Conservation (phyloP, 2,888 invertebrate genomes). For the Lithophane semibrunnea region DNA sequence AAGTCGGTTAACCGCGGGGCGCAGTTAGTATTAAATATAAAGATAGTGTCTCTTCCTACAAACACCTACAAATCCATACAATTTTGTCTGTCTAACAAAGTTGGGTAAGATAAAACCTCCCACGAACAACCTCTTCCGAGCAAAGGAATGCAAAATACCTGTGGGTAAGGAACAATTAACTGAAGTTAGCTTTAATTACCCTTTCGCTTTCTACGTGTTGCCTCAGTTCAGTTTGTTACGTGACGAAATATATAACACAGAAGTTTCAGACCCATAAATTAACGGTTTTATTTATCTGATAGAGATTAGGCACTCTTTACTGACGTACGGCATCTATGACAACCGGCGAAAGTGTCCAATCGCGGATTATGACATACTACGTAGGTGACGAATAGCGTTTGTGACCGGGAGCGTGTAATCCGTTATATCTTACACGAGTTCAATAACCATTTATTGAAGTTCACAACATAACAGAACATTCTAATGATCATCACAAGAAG, state of each 20-base stretch:
- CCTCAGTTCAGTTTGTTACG: conserved; percentile 34
- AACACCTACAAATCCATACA: neutral
- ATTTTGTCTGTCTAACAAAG: neutral
- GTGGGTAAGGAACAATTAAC: conserved; percentile 69
- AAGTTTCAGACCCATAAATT: conserved; percentile 15
- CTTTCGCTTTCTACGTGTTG: conserved; percentile 67
- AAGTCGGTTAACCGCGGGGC: too few relatives aligned
- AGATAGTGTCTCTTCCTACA: neutral
- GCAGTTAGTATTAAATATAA: too few relatives aligned
- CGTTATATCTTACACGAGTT: neutral
- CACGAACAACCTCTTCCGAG: conserved; percentile 24
- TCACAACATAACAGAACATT: too few relatives aligned
- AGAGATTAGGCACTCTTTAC: too few relatives aligned
- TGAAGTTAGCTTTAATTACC: conserved; percentile 70
- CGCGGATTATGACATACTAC: too few relatives aligned
- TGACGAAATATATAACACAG: neutral
- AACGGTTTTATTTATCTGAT: too few relatives aligned
- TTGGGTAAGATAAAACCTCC: conserved; percentile 8
- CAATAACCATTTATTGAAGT: neutral
- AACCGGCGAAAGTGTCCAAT: too few relatives aligned
- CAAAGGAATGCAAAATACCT: conserved; percentile 72
- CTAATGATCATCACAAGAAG: too few relatives aligned
- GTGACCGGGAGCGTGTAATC: too few relatives aligned
- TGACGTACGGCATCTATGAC: too few relatives aligned
- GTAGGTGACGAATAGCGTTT: too few relatives aligned